These are phyloP conservation scores for Myiagra hebetior DNA, from an alignment of 2,113 vertebrate genomes.

Conservation along the genomic window DNA sequence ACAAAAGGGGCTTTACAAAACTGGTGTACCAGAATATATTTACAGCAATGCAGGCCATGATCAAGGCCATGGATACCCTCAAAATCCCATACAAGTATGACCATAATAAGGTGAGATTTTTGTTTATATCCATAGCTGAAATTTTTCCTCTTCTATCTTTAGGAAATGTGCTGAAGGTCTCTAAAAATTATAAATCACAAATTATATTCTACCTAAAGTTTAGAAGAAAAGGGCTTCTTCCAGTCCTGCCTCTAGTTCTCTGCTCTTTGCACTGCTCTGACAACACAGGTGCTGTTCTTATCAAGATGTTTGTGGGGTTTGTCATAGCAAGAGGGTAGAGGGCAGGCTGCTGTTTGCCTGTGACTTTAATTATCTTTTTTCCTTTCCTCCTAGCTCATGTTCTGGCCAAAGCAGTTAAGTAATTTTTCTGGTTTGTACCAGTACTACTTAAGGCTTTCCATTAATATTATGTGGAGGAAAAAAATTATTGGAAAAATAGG, in stretches of 20 bases:
- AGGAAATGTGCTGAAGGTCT: not conserved
- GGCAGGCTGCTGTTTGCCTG: not conserved
- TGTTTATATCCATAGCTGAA: not conserved
- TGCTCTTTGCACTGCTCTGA: not conserved
- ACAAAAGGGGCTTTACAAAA: conserved; percentile 89
- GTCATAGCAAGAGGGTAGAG: not conserved
- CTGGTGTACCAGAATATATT: conserved; percentile 97
- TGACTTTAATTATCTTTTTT: not conserved
- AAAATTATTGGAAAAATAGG: not conserved
- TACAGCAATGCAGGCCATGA: conserved; percentile 94
- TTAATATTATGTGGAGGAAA: not conserved
- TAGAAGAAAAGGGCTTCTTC: not conserved
- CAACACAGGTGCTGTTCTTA: not conserved
- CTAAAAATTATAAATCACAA: not conserved
- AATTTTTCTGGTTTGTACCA: not conserved
- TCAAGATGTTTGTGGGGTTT: not conserved
- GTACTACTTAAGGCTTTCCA: not conserved
- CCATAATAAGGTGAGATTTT: conserved; percentile 74
- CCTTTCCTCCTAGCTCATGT: not conserved
- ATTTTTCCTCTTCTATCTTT: not conserved
- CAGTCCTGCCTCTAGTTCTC: not conserved
- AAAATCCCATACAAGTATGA: conserved; percentile 45
- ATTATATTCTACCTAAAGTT: not conserved
- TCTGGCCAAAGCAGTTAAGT: not conserved
- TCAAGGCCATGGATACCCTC: conserved; percentile 89